Percentiles rank a stretch among this genome's conserved stretches.
phyloP scores from a whole-genome alignment of 2,797 vertebrate species.

The Sylvia borin region DNA sequence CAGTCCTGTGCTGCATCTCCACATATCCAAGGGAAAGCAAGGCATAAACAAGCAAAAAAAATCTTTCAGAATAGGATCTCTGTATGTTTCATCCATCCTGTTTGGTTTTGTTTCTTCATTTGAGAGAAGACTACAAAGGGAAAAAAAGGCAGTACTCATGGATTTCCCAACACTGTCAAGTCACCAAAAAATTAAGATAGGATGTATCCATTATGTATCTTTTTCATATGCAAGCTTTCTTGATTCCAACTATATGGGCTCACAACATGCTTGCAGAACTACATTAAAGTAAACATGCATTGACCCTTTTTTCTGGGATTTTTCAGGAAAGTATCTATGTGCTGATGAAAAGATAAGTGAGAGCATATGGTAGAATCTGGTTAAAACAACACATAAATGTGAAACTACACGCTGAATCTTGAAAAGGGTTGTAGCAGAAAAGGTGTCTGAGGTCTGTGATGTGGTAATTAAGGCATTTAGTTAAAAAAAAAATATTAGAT shows the following conservation, averaged over 20 bases:
- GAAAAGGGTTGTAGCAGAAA: background rate
- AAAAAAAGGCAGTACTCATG: background rate
- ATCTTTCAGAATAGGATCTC: background rate
- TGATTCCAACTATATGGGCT: background rate
- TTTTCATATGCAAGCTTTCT: background rate
- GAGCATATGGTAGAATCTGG: background rate
- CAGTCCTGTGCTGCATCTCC: background rate
- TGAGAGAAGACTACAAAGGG: background rate
- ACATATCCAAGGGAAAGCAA: background rate
- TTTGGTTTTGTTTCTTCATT: background rate
- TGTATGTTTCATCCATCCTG: background rate
- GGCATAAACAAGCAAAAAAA: background rate
- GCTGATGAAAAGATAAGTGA: background rate
- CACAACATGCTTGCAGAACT: background rate
- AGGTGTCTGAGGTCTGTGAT: background rate
- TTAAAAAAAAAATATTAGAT: background rate
- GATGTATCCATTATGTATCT: background rate
- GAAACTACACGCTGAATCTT: background rate
- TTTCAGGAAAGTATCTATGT: background rate
- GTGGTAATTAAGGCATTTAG: background rate
- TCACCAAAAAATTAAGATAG: background rate
- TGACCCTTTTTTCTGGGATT: background rate
- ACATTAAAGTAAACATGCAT: background rate
- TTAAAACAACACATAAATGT: background rate
- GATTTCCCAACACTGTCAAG: background rate